Evolutionary conservation across 2,888 invertebrate species (phyloP).

Genomic region (Drosophila engyochracea): DNA sequence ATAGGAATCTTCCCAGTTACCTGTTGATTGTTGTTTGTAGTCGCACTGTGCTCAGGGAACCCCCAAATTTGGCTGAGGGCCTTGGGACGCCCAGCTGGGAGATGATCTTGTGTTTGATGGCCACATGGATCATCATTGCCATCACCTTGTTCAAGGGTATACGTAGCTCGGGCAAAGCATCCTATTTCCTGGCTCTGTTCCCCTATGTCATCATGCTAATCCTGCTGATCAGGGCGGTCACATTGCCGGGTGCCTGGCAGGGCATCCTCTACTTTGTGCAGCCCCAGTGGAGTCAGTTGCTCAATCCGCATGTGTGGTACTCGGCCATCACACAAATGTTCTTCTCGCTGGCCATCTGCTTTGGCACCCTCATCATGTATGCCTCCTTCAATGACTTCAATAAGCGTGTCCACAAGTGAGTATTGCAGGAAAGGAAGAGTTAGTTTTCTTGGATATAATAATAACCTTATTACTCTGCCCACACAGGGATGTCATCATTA

Average conservation of each 20-base stretch:
- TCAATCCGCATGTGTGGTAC: constrained; percentile 87
- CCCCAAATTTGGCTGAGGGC: constrained; percentile 85
- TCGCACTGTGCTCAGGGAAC: constrained; percentile 86
- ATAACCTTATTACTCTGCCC: no score
- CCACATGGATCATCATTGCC: constrained; percentile 87
- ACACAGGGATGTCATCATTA: constrained; percentile 91
- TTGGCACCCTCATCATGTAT: constrained; percentile 88
- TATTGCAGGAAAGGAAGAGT: not conserved
- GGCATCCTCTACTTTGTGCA: constrained; percentile 89
- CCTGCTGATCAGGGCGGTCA: constrained; percentile 87
- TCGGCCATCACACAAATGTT: constrained; percentile 89
- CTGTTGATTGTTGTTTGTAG: constrained; percentile 70
- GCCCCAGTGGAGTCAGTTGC: constrained; percentile 87
- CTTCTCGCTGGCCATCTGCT: constrained; percentile 88
- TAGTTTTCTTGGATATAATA: not conserved
- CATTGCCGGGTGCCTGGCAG: constrained; percentile 87
- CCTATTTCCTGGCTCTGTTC: constrained; percentile 90
- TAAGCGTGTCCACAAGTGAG: constrained; percentile 87
- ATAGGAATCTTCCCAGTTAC: not conserved
- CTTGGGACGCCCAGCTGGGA: constrained; percentile 87
- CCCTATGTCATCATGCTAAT: constrained; percentile 88
- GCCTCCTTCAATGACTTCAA: constrained; percentile 88
- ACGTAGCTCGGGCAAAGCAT: constrained; percentile 88
- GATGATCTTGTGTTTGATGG: constrained; percentile 86
- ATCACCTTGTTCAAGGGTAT: constrained; percentile 87